Conservation (phyloP, 1,140 invertebrate genomes). For the Calephelis nemesis region DNA sequence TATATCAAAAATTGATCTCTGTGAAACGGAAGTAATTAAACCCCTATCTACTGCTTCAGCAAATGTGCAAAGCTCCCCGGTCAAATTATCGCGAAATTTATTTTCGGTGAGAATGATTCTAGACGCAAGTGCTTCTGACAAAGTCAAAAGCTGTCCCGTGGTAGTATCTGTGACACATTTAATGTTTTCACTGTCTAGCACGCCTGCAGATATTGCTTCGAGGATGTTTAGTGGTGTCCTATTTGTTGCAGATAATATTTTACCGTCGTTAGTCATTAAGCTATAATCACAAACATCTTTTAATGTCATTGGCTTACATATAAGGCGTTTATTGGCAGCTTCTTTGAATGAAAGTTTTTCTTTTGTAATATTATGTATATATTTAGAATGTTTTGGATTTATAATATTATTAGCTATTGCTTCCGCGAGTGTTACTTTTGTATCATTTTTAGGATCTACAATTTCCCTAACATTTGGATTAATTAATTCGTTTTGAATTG, state of each 20-base stretch:
- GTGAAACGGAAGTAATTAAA: conserved; percentile 91
- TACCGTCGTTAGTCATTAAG: conserved; percentile 88
- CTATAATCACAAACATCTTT: conserved; percentile 92
- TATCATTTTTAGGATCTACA: conserved; percentile 87
- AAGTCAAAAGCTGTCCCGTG: conserved; percentile 88
- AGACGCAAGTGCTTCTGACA: conserved; percentile 89
- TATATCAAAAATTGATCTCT: conserved; percentile 94
- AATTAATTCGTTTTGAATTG: conserved; percentile 87
- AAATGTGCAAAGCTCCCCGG: conserved; percentile 85
- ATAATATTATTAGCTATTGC: conserved; percentile 89
- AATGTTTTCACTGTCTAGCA: conserved; percentile 89
- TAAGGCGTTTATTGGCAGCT: conserved; percentile 87
- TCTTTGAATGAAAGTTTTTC: conserved; percentile 89
- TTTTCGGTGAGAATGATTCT: conserved; percentile 88
- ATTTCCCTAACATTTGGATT: conserved; percentile 88
- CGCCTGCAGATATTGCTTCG: conserved; percentile 90
- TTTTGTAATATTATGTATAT: conserved; percentile 85
- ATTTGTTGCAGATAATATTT: conserved; percentile 89
- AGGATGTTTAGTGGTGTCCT: conserved; percentile 87
- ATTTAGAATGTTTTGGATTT: conserved; percentile 88
- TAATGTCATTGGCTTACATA: conserved; percentile 93
- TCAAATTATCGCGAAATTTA: conserved; percentile 86
- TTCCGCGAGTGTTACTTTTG: conserved; percentile 89
- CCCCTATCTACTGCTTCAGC: conserved; percentile 92
- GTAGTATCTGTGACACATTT: conserved; percentile 92